A percentile compares a stretch with the other conserved stretches of the same genome.
phyloP scores from a whole-genome alignment of 2,113 vertebrate genomes.

The Ondatra zibethicus region DNA sequence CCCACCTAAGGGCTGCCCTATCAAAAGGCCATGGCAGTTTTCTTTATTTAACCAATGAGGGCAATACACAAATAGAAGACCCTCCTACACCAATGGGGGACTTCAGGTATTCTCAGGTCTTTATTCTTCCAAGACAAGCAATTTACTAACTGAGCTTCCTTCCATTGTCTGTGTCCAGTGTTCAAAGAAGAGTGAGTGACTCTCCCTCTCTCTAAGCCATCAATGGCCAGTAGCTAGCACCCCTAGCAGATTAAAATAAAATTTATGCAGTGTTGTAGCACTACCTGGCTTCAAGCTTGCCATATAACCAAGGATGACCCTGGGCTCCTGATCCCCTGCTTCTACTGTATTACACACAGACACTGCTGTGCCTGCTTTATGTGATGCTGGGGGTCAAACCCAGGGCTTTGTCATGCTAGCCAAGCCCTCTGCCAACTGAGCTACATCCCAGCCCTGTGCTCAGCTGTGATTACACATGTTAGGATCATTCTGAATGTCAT shows the following conservation, averaged over 20 bases:
- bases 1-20: too few species aligned
- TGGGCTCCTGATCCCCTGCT: not conserved
- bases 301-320: too few species aligned
- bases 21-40: too few species aligned
- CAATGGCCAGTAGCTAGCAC: not conserved
- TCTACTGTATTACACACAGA: too few species aligned
- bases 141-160: not conserved
- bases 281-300: not conserved
- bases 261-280: not conserved
- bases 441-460: not conserved
- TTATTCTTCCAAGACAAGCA: not conserved
- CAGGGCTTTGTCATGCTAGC: not conserved
- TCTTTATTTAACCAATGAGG: too few species aligned
- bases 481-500: not conserved
- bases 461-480: rapidly evolving
- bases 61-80: too few species aligned
- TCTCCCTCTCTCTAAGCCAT: not conserved
- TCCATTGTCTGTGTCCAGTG: not conserved
- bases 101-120: too few species aligned
- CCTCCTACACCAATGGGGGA: too few species aligned
- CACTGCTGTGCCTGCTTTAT: not conserved
- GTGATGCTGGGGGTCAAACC: not conserved
- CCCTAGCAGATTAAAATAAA: not conserved
- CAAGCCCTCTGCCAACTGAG: not conserved
- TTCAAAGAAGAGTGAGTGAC: not conserved